Percentiles rank a stretch among this genome's conserved stretches.
These are phyloP conservation scores for Phocoena phocoena DNA, from an alignment of 2,113 vertebrate species.

Conservation along the genomic window DNA sequence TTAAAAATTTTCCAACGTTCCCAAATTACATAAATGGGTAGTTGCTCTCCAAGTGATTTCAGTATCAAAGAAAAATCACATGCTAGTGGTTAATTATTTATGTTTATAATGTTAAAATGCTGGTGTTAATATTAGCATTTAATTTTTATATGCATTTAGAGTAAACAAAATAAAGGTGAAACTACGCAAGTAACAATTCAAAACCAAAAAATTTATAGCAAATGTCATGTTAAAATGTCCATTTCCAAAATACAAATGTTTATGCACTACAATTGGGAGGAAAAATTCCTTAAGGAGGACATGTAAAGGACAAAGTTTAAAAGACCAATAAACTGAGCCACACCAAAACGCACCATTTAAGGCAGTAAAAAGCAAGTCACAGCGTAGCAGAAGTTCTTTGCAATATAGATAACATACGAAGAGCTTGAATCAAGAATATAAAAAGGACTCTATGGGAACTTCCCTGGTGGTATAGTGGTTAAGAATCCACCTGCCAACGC, in stretches of 20 bases:
- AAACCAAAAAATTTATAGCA: not conserved
- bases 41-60: not conserved
- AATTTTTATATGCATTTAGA: not conserved
- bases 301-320: not conserved
- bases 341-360: not conserved
- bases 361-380: not conserved
- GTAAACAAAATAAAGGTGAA: not conserved
- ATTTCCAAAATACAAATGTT: not conserved
- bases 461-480: too few relatives aligned
- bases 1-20: not conserved
- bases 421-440: not conserved
- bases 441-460: not conserved
- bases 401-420: not conserved
- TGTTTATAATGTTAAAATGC: not conserved
- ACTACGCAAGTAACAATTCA: not conserved
- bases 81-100: not conserved
- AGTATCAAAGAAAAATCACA: not conserved
- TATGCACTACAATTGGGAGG: not conserved
- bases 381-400: not conserved
- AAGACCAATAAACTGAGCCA: not conserved
- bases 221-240: not conserved
- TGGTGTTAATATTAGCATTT: not conserved
- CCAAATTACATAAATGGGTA: not conserved
- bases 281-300: not conserved
- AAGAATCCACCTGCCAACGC: too few relatives aligned